These are phyloP conservation scores for Odontamblyopus lacepedii DNA, from an alignment of 2,797 vertebrate genomes.

Conservation along the genomic window DNA sequence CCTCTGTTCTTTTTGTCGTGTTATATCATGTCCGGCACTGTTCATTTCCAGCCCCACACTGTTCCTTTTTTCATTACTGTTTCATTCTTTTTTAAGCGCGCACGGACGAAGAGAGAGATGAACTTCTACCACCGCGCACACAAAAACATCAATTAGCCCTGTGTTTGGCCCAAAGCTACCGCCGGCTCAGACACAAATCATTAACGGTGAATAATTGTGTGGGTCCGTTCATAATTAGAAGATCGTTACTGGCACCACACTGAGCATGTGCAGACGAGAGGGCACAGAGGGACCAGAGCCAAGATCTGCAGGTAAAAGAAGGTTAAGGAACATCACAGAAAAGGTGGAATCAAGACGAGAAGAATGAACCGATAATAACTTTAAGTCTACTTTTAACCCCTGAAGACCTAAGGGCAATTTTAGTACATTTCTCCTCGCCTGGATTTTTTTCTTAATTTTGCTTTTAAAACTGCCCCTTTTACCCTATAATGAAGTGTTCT, in stretches of 20 bases:
- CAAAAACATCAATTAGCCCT: conserved; percentile 49
- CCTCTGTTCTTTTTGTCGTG: conserved; percentile 48
- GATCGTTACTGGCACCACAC: conserved; percentile 34
- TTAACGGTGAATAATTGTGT: conserved; percentile 54
- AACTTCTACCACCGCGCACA: conserved; percentile 33
- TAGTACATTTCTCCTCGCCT: too few relatives aligned
- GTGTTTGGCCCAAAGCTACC: conserved; percentile 27
- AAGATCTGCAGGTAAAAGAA: background rate
- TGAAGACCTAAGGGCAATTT: too few relatives aligned
- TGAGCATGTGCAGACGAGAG: background rate
- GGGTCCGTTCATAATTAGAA: conserved; percentile 41
- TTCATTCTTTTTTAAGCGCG: background rate
- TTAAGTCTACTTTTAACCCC: too few relatives aligned
- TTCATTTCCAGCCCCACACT: conserved; percentile 39
- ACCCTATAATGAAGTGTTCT: too few relatives aligned
- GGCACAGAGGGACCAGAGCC: background rate
- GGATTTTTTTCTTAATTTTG: too few relatives aligned
- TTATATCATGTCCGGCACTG: conserved; percentile 43
- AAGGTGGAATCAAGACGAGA: background rate
- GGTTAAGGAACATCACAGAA: too few relatives aligned
- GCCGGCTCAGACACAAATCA: conserved; percentile 51
- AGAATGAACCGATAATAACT: too few relatives aligned
- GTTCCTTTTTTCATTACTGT: conserved; percentile 1
- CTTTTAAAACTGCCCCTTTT: too few relatives aligned
- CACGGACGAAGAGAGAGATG: conserved; percentile 22